phyloP scores from a whole-genome alignment of 1,140 invertebrate genomes.

The Chelonus insularis region DNA sequence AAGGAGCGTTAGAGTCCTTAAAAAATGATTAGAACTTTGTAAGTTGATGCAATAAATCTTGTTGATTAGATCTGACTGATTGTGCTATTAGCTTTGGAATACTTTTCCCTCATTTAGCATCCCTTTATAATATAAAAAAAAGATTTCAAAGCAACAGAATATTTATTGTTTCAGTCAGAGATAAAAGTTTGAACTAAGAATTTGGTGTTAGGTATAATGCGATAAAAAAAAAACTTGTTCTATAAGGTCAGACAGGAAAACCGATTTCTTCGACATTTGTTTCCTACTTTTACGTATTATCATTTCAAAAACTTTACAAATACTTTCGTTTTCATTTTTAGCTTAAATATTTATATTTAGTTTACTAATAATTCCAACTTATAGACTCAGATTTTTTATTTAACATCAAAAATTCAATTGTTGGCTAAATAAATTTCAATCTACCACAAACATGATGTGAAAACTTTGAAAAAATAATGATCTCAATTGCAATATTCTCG shows the following conservation, averaged over 20 bases:
- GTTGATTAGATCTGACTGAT: background rate
- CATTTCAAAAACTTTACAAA: too few relatives aligned
- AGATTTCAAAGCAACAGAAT: background rate
- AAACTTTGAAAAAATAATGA: too few relatives aligned
- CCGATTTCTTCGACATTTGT: constrained; percentile 9
- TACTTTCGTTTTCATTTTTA: constrained; percentile 9
- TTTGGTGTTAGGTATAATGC: too few relatives aligned
- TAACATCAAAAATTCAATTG: too few relatives aligned
- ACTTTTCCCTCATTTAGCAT: constrained; percentile 1
- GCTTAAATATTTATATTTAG: too few relatives aligned
- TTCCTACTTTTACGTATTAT: constrained; percentile 2
- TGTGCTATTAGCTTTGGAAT: background rate
- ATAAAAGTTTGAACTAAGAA: background rate
- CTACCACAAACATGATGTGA: too few relatives aligned
- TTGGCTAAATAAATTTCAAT: too few relatives aligned
- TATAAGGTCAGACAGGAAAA: background rate
- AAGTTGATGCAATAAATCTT: constrained; percentile 2
- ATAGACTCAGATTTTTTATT: too few relatives aligned
- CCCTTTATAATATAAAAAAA: constrained; percentile 12
- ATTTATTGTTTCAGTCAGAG: background rate
- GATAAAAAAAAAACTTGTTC: background rate
- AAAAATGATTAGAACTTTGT: background rate
- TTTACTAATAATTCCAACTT: too few relatives aligned
- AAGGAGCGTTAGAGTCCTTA: background rate
- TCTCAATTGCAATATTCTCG: too few relatives aligned